Evolutionary conservation across 2,888 invertebrate species (phyloP).

Genomic region (Lepidochitona cinerea): DNA sequence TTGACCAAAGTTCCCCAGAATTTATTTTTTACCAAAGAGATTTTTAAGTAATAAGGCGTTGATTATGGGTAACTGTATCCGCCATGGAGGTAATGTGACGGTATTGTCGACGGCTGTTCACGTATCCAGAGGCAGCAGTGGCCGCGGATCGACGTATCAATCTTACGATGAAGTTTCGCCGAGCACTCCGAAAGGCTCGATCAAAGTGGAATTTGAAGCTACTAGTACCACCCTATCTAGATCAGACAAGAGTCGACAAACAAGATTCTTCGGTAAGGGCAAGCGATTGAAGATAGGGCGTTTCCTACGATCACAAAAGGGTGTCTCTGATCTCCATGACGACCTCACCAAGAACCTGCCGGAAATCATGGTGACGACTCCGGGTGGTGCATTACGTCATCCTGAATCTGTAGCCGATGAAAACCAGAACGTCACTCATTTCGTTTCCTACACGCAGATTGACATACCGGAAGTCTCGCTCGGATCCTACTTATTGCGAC

Average conservation of each 20-base stretch:
- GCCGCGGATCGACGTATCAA: not conserved
- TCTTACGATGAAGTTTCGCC: not conserved
- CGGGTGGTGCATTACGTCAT: not conserved
- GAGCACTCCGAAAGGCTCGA: not conserved
- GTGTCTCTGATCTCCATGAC: too few species aligned
- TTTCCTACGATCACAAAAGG: too few species aligned
- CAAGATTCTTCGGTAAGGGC: not conserved
- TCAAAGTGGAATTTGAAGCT: not conserved
- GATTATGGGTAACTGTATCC: not conserved
- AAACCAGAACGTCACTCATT: not conserved
- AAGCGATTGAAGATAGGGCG: too few species aligned
- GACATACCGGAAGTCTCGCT: not conserved
- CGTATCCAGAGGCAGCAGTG: not conserved
- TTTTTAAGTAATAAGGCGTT: too few species aligned
- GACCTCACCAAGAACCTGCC: too few species aligned
- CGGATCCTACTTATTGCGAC: not conserved
- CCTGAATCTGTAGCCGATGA: not conserved
- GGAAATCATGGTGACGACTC: not conserved
- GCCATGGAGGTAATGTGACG: not conserved
- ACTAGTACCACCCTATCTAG: not conserved
- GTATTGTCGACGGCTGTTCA: not conserved
- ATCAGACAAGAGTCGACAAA: not conserved
- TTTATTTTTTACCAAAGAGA: too few species aligned
- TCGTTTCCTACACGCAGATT: not conserved
- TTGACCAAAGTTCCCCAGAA: too few species aligned